Evolutionary conservation across 2,888 invertebrate species (phyloP).

Genomic region (Tetheella fluctuosa): DNA sequence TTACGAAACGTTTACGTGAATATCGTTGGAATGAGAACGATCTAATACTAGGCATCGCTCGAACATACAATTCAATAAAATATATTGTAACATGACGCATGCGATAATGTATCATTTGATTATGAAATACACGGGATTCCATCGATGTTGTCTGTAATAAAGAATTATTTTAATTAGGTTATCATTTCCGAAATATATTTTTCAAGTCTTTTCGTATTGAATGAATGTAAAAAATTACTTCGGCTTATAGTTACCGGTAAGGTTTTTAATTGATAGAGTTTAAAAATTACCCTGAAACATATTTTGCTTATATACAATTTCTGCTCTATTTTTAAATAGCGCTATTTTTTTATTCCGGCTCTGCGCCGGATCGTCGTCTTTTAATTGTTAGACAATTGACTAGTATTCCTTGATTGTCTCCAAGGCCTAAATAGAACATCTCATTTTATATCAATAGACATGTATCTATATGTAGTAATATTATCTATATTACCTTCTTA

Average conservation of each 20-base stretch:
- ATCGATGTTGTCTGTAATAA: background rate
- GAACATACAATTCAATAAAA: slow-evolving; percentile 46
- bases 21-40: slow-evolving; percentile 39
- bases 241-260: too few species aligned
- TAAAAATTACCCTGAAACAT: too few species aligned
- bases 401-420: background rate
- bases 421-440: background rate
- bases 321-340: too few species aligned
- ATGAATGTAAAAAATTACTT: too few species aligned
- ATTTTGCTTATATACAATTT: too few species aligned
- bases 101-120: slow-evolving; percentile 49
- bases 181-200: too few species aligned
- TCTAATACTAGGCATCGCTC: slow-evolving; percentile 33
- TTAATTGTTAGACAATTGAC: background rate
- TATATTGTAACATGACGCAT: slow-evolving; percentile 40
- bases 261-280: too few species aligned
- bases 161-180: too few species aligned
- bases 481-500: background rate
- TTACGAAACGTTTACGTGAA: slow-evolving; percentile 17
- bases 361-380: background rate
- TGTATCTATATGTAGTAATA: background rate
- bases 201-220: too few species aligned
- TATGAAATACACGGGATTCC: slow-evolving; percentile 37
- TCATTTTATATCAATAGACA: background rate
- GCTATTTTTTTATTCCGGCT: too few species aligned